Percentiles rank a stretch among this genome's conserved stretches.
phyloP scores from a whole-genome alignment of 2,888 invertebrate genomes.

The Leucophora obtusa region DNA sequence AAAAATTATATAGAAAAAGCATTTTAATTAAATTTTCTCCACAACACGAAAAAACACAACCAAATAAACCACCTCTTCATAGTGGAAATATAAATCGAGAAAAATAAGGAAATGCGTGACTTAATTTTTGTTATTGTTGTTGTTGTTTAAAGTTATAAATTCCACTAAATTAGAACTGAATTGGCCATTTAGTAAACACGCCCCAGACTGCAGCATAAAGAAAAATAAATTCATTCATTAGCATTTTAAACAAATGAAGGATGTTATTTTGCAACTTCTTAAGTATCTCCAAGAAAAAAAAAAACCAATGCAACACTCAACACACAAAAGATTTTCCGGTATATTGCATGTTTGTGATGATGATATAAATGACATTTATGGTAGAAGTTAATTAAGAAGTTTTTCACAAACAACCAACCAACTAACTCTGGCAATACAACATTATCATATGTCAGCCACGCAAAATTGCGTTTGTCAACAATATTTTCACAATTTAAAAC shows the following conservation, averaged over 20 bases:
- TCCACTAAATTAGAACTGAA: slow-evolving; percentile 24
- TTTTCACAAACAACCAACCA: slow-evolving; percentile 17
- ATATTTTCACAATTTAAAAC: slow-evolving; percentile 7
- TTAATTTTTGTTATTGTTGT: slow-evolving; percentile 12
- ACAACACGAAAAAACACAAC: background rate
- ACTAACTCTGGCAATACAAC: slow-evolving; percentile 8
- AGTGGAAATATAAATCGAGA: too few relatives aligned
- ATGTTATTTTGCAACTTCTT: slow-evolving; percentile 13
- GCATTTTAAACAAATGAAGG: slow-evolving; percentile 43
- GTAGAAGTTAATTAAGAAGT: slow-evolving; percentile 59
- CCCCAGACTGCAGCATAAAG: background rate
- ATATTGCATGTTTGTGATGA: slow-evolving; percentile 57
- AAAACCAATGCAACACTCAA: slow-evolving; percentile 25
- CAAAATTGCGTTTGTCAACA: slow-evolving; percentile 60
- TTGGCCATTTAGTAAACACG: slow-evolving; percentile 29
- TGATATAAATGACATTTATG: slow-evolving; percentile 54
- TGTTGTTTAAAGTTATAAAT: slow-evolving; percentile 16
- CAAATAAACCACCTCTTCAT: background rate
- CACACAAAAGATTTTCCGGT: slow-evolving; percentile 43
- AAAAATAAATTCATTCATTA: slow-evolving; percentile 37
- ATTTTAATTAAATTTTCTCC: slow-evolving; percentile 37
- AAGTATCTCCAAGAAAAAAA: slow-evolving; percentile 15
- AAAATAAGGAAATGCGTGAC: slow-evolving; percentile 58
- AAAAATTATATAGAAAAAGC: background rate
- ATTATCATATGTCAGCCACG: slow-evolving; percentile 44